phyloP scores from a whole-genome alignment of 2,113 vertebrate genomes.

The mouse (Mus musculus) region DNA sequence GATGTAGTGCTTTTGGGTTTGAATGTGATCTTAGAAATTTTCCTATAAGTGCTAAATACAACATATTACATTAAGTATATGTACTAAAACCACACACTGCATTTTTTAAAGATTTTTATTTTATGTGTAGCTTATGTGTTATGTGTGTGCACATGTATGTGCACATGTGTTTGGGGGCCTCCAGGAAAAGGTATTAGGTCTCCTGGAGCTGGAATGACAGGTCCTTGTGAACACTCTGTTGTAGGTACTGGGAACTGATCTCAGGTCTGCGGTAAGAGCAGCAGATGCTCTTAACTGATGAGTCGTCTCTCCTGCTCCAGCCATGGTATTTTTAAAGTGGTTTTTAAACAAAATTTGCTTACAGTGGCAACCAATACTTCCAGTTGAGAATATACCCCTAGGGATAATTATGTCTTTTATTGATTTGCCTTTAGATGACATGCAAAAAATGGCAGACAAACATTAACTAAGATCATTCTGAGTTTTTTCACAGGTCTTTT shows the following conservation, averaged over 20 bases:
- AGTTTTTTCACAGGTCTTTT: background rate
- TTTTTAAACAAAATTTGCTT: slow-evolving; percentile 2
- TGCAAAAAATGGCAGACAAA: background rate
- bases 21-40: slow-evolving; percentile 43
- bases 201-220: background rate
- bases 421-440: background rate
- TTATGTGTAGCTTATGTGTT: background rate
- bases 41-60: background rate
- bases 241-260: background rate
- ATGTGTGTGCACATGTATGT: background rate
- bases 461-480: slow-evolving; percentile 5
- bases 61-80: background rate
- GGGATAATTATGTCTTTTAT: background rate
- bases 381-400: background rate
- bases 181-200: background rate
- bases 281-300: background rate
- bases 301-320: background rate
- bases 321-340: background rate
- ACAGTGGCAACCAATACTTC: background rate
- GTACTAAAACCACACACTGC: background rate
- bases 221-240: background rate
- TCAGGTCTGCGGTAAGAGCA: background rate
- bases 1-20: slow-evolving; percentile 31
- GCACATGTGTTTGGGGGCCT: background rate
- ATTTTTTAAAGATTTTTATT: background rate